phyloP scores from a whole-genome alignment of 1,140 invertebrate genomes.

The Drosophila pallidifrons region DNA sequence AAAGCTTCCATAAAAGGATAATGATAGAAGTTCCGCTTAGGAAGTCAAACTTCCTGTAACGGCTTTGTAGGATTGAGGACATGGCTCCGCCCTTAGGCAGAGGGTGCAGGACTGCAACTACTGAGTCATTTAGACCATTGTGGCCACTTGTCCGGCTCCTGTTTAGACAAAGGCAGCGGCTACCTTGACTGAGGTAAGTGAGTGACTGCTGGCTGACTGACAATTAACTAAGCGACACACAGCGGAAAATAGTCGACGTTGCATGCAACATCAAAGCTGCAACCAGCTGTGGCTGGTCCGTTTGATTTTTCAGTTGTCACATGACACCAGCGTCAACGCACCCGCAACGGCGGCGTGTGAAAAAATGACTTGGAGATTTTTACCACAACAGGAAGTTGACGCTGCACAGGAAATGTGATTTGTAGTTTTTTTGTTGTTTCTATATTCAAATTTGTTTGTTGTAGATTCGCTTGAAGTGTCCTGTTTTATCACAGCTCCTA shows the following conservation, averaged over 20 bases:
- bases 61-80: constrained; percentile 21
- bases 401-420: constrained; percentile 79
- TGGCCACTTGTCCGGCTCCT: constrained; percentile 41
- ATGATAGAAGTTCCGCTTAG: constrained; percentile 70
- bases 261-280: constrained; percentile 77
- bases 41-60: constrained; percentile 73
- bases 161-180: constrained; percentile 41
- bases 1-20: constrained; percentile 74
- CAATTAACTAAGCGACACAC: constrained; percentile 74
- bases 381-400: constrained; percentile 70
- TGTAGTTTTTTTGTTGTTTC: constrained; percentile 63
- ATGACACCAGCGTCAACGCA: constrained; percentile 30
- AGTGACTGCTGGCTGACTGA: constrained; percentile 50
- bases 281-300: constrained; percentile 59
- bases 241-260: constrained; percentile 76
- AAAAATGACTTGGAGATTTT: constrained; percentile 73
- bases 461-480: constrained; percentile 42
- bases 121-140: constrained; percentile 40
- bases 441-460: constrained; percentile 70
- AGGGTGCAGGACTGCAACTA: constrained; percentile 37
- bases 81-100: constrained; percentile 30
- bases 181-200: constrained; percentile 52
- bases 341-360: constrained; percentile 56
- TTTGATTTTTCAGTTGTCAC: constrained; percentile 64
- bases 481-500: constrained; percentile 22